Evolutionary conservation across 2,888 invertebrate species (phyloP), one percentile per base, ranked within the genome.

Genomic region (Heliconius ismenius): DNA sequence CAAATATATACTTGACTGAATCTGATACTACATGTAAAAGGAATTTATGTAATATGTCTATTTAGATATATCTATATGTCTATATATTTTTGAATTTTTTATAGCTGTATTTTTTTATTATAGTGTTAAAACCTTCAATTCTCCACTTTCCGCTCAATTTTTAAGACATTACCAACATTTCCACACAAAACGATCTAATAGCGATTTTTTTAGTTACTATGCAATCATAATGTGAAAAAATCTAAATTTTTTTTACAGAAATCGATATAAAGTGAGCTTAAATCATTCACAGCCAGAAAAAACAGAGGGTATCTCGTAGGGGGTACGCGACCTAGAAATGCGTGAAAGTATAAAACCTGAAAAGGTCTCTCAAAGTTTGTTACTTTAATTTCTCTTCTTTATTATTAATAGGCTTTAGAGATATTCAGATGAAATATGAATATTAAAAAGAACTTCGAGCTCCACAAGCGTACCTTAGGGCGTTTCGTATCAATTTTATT

Each of bases 401-500:
- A 65, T 65, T 36, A 65, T 67, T 67, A 67, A 67, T 67, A 67
- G 67, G 67, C 43, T 77, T 68, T 74, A 69, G 62, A 62, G 54
- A 49, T 68, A 43, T 58, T 62, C 67, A 67, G 43, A 74, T n/a
- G 62, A 60, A 77, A 68, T 43, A 67, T 68, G 60, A 65, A 73
- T 77, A 68, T 68, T 78, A 75, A 78, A 72, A 73, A 73, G 36
- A 73, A 63, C 54, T 79, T 77, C 70, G 60, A 58, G 73, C 28
- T 72, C 70, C 69, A 72, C 76, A 80, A 69, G 75, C 76, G 65
- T 78, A 73, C 77, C 79, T 77, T 78, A 43, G 26, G 73, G 73
- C 62, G 60, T 73, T 70, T 58, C 58, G 32, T 63, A 73, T 73
- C 73, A 73, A 73, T 88, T 89, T 87, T 84, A 86, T 87, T 87